phyloP scores from a whole-genome alignment of 1,140 invertebrate genomes.

The Trachelipus rathkii region DNA sequence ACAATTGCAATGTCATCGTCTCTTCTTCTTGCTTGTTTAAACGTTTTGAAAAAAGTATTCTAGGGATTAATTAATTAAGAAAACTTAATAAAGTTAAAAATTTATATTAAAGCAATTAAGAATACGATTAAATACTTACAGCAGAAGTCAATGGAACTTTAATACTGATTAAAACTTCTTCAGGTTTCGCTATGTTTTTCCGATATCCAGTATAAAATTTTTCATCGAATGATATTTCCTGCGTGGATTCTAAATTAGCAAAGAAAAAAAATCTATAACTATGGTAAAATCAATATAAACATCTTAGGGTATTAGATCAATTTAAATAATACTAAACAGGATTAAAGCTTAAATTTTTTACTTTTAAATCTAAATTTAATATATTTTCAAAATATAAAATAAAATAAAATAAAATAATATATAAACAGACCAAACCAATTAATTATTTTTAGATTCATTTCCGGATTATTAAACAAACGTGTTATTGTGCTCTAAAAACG shows the following conservation, averaged over 20 bases:
- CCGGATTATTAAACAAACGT: neutral
- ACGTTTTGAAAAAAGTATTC: conserved; percentile 74
- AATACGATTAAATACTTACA: conserved; percentile 45
- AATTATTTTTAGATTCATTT: neutral
- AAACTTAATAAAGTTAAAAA: too few species aligned
- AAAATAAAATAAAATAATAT: too few species aligned
- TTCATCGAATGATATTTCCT: conserved; percentile 68
- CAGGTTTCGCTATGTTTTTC: conserved; percentile 65
- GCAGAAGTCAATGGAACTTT: conserved; percentile 60
- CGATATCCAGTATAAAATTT: conserved; percentile 82
- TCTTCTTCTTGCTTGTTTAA: conserved; percentile 83
- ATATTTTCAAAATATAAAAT: too few species aligned
- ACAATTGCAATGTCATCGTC: conserved; percentile 96
- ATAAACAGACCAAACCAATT: too few species aligned
- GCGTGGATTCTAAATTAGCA: conserved; percentile 50
- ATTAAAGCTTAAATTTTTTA: too few species aligned
- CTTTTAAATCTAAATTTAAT: too few species aligned
- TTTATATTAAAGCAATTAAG: neutral
- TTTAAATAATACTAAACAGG: too few species aligned
- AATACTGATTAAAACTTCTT: conserved; percentile 77
- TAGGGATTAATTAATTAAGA: neutral
- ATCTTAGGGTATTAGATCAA: too few species aligned
- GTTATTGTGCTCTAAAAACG: neutral
- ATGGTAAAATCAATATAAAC: too few species aligned
- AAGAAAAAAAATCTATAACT: too few species aligned